Evolutionary conservation across 1,140 invertebrate species (phyloP), one percentile per base, ranked within the genome.

Genomic region (Polypedilum vanderplanki): DNA sequence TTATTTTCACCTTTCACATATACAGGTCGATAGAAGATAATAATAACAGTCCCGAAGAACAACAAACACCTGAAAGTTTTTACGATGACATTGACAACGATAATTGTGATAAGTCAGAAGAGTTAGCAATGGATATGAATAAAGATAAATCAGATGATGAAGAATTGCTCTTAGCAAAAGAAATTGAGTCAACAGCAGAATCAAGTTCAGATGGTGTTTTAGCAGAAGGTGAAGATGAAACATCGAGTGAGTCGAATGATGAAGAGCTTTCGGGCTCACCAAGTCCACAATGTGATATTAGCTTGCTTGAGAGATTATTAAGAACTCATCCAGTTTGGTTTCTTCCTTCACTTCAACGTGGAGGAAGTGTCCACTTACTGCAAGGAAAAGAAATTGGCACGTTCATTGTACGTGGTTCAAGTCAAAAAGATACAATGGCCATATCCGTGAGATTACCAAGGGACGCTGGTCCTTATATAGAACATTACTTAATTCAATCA

Each of bases 281-380:
- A 76, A 80, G 79, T 65, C 81, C 86, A 74, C 86, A 90, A 73
- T 94, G 91, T 82, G 91, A 92, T 83, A 92, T 96, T 79, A 90
- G 90, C 15, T 83, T 95, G 74, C 84, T 95, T 78, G 95, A 98
- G 83, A 86, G 95, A 65, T 87, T 98, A 75, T 91, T 95, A 77
- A 88, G 94, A 73, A 94, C 93, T 40, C 94, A 97, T 85, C 93
- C 95, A 17, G 94, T 98, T 77, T 98, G 96, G 96, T 97, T 95
- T 83, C 86, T 98, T 41, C 92, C 95, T 0, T 93, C 93, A n/a
- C 93, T 97, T 20, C 94, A 96, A 79, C 87, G 96, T 74, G 92
- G 93, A 74, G 95, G 94, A 0, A 94, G 94, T 40, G 93, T 96
- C 76, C 95, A 97, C 84, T 86, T 97, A 75, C 88, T 98, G 10